Percentiles rank a stretch among this genome's conserved stretches.
phyloP scores from a whole-genome alignment of 2,797 vertebrate species.

The Gila robusta region DNA sequence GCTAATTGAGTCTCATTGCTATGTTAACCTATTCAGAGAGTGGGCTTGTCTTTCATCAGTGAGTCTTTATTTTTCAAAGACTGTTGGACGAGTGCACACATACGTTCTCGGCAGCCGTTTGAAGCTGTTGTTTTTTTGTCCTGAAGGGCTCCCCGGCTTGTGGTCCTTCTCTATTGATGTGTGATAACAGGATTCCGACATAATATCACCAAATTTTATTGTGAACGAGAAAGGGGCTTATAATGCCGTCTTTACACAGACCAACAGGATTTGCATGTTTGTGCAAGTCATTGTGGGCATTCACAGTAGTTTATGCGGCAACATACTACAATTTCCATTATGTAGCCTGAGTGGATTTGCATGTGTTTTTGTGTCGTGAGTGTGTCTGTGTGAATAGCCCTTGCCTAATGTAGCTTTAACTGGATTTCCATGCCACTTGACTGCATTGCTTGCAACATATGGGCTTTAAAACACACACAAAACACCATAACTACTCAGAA shows the following conservation, averaged over 20 bases:
- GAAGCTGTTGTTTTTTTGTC: slow-evolving; percentile 30
- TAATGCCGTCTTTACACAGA: slow-evolving; percentile 55
- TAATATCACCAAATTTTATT: slow-evolving; percentile 34
- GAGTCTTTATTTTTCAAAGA: slow-evolving; percentile 53
- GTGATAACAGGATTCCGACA: slow-evolving; percentile 62
- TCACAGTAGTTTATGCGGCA: slow-evolving; percentile 49
- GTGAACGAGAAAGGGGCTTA: slow-evolving; percentile 27
- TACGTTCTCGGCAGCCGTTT: background rate
- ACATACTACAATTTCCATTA: slow-evolving; percentile 52
- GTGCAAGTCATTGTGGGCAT: slow-evolving; percentile 37
- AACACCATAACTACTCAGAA: slow-evolving; percentile 15
- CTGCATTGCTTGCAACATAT: slow-evolving; percentile 66
- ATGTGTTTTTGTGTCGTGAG: slow-evolving; percentile 44
- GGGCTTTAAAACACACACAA: slow-evolving; percentile 60
- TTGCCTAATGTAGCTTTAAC: slow-evolving; percentile 61
- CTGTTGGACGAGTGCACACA: slow-evolving; percentile 35
- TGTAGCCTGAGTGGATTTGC: slow-evolving; percentile 40
- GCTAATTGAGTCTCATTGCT: slow-evolving; percentile 53
- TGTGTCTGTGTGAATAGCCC: slow-evolving; percentile 51
- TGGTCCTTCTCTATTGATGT: slow-evolving; percentile 56
- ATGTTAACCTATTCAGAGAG: slow-evolving; percentile 52
- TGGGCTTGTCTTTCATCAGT: slow-evolving; percentile 42
- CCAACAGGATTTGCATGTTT: slow-evolving; percentile 58
- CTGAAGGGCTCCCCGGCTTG: slow-evolving; percentile 23
- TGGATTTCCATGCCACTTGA: slow-evolving; percentile 79